A percentile compares a stretch with the other conserved stretches of the same genome.
Evolutionary conservation across 64 coral and sea anemone species (phyloP).

Genomic region (Trachythela sp.): DNA sequence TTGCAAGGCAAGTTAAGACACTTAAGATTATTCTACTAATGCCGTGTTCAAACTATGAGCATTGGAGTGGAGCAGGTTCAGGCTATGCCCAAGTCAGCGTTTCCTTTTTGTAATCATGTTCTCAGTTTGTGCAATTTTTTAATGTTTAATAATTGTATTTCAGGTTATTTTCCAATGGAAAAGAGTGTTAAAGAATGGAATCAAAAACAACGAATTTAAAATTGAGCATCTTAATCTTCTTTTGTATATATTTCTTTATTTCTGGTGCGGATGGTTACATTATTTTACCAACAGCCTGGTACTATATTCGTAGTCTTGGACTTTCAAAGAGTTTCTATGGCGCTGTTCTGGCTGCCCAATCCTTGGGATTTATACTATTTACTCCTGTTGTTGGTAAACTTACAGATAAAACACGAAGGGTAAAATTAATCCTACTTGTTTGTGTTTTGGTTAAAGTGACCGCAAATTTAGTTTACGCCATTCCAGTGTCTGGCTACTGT

Average conservation of each 20-base stretch:
- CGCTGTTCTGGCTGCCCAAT: not conserved
- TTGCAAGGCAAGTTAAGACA: no score
- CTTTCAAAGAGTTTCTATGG: not conserved
- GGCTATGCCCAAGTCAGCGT: no score
- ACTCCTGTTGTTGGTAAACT: not conserved
- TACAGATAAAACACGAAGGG: not conserved
- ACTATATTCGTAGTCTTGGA: not conserved
- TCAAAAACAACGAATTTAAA: not conserved
- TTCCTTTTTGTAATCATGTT: no score
- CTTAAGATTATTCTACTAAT: no score
- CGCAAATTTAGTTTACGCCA: not conserved
- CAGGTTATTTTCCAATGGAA: no score
- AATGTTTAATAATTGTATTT: no score
- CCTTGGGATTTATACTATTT: not conserved
- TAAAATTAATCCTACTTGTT: not conserved
- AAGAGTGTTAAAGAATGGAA: not conserved
- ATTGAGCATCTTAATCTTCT: not conserved
- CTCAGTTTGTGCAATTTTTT: no score
- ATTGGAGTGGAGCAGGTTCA: no score
- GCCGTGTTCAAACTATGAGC: no score
- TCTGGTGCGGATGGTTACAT: not conserved
- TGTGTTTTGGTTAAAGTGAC: not conserved
- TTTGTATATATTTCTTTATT: not conserved
- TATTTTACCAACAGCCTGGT: slow-evolving; percentile 9
- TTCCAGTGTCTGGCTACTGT: not conserved